A percentile compares a stretch with the other conserved stretches of the same genome.
These are phyloP conservation scores for Tribolium castaneum DNA, from an alignment of 1,140 invertebrate genomes.

Conservation along the genomic window DNA sequence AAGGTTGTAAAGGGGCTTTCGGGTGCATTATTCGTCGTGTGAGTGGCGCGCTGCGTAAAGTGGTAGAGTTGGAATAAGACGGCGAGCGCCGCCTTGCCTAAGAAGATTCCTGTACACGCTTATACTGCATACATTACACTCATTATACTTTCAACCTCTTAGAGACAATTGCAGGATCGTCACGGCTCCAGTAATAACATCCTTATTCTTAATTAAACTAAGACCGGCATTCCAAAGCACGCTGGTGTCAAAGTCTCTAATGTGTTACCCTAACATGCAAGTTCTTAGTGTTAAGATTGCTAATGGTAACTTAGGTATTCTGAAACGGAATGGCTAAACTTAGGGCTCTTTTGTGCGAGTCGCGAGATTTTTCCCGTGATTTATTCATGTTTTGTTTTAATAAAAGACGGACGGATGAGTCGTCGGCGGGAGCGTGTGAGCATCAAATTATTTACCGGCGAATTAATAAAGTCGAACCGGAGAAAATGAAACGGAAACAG, in stretches of 20 bases:
- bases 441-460: constrained; percentile 37
- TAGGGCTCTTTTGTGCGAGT: constrained; percentile 36
- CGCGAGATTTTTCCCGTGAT: neutral
- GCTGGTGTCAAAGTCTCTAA: constrained; percentile 48
- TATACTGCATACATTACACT: constrained; percentile 47
- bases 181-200: constrained; percentile 43
- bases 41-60: neutral
- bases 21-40: neutral
- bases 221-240: constrained; percentile 47
- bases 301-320: constrained; percentile 49
- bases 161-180: constrained; percentile 46
- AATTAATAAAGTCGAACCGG: constrained; percentile 38
- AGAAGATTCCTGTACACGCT: constrained; percentile 39
- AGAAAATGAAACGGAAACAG: constrained; percentile 42
- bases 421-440: neutral
- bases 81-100: neutral
- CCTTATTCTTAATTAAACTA: constrained; percentile 51
- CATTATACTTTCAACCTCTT: constrained; percentile 48
- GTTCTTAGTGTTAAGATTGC: constrained; percentile 49
- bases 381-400: constrained; percentile 14
- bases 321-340: constrained; percentile 50
- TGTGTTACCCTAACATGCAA: constrained; percentile 49
- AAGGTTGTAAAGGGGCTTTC: neutral
- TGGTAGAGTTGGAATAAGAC: constrained; percentile 7
- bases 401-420: too few relatives aligned